phyloP scores from a whole-genome alignment of 2,888 invertebrate genomes.

The Eudemis profundana region DNA sequence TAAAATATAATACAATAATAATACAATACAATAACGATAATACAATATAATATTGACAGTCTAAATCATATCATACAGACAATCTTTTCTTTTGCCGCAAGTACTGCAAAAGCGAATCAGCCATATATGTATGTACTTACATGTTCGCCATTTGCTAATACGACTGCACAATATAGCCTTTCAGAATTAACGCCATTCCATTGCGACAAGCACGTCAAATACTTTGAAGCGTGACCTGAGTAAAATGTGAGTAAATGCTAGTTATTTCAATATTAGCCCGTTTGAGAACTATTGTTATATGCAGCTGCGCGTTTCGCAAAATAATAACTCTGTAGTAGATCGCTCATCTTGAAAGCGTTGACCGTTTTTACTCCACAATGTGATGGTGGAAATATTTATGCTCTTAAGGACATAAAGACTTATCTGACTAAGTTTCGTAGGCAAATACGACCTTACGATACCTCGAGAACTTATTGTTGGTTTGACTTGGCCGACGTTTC shows the following conservation, averaged over 20 bases:
- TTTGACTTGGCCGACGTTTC: neutral
- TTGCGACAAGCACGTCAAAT: conserved; percentile 48
- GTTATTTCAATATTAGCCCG: conserved; percentile 33
- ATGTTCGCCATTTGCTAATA: conserved; percentile 12
- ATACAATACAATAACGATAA: too few relatives aligned
- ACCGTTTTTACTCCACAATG: conserved; percentile 2
- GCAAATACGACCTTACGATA: neutral
- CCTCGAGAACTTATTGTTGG: neutral
- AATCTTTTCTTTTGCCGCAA: too few relatives aligned
- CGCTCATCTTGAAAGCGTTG: conserved; percentile 13
- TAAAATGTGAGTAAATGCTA: conserved; percentile 33
- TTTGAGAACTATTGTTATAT: conserved; percentile 28
- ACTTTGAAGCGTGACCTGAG: conserved; percentile 43
- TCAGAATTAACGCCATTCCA: conserved; percentile 42
- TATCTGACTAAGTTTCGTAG: neutral
- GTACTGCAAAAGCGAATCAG: too few relatives aligned
- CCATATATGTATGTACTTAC: too few relatives aligned
- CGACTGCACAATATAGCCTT: conserved; percentile 13
- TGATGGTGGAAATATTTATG: neutral
- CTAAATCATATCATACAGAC: too few relatives aligned
- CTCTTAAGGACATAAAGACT: neutral
- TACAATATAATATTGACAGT: too few relatives aligned
- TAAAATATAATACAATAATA: too few relatives aligned
- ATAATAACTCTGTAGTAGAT: conserved; percentile 11
- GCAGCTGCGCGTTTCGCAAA: conserved; percentile 7